Conservation (phyloP, 1,140 invertebrate species). For the Aricia agestis region DNA sequence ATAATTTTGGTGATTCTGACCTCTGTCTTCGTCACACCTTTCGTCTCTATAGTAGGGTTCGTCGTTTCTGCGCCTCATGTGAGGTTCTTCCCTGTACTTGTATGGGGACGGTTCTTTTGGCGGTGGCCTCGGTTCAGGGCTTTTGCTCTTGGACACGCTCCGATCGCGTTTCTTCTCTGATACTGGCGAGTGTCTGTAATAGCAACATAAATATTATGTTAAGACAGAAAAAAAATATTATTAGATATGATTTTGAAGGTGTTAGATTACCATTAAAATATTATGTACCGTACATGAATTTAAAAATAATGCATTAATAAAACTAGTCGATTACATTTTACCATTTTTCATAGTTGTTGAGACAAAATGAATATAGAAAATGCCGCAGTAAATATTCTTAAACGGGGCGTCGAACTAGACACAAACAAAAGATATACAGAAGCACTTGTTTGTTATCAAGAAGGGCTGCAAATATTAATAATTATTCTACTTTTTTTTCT, state of each 20-base stretch:
- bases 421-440: conserved; percentile 82
- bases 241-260: no score
- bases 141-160: conserved; percentile 45
- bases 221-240: no score
- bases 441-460: conserved; percentile 85
- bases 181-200: conserved; percentile 42
- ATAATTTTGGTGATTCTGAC: conserved; percentile 32
- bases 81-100: conserved; percentile 32
- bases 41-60: conserved; percentile 24
- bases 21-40: conserved; percentile 41
- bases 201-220: no score
- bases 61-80: conserved; percentile 29
- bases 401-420: conserved; percentile 85
- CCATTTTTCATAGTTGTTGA: no score
- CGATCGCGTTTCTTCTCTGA: conserved; percentile 40
- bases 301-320: no score
- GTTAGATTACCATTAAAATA: no score
- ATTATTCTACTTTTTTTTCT: no score
- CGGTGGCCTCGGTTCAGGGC: conserved; percentile 41
- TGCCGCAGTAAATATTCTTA: conserved; percentile 78
- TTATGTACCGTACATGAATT: no score
- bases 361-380: conserved; percentile 73
- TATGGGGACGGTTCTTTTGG: conserved; percentile 36
- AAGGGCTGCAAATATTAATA: conserved; percentile 86
- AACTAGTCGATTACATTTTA: no score